Base-by-base conservation (phyloP, 2,888 invertebrate species). In the Leptinotarsa haldemani region DNA sequence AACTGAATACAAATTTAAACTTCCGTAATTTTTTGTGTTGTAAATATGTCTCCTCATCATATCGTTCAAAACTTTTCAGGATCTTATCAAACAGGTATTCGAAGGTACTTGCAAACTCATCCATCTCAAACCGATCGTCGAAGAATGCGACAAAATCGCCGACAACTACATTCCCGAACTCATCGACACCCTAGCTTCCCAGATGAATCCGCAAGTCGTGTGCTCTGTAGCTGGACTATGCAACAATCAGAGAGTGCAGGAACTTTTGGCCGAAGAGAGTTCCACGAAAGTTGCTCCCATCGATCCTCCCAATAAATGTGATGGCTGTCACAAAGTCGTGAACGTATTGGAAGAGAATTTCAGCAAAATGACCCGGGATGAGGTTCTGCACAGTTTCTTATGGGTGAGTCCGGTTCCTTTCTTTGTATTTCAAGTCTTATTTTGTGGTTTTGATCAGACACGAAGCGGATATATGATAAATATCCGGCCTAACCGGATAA, bases 151-250 rank as follows among this genome's bases (percentile, higher is more conserved):
- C 75, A 92, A 91, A 82, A 81, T 97, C 70, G 94, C 93, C 0
- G 96, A 97, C 85, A 91, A 96, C 82, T 96, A 95, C 85, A 93
- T 96, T 67, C 95, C 96, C 0, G 95, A 97, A 84, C 86, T 97
- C 71, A 92, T 97, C 47, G 97, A 97, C 84, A 94, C 95, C 0
- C 87, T 97, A 64, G 93, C 95, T 1, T 97, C 97, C 0, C 91
- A 97, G 88, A 97, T 97, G 97, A 94, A 97, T 88, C 96, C 97
- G 0, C 93, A 94, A 85, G 91, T 93, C 50, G 96, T 97, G 50
- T 97, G 96, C 86, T 92, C 94, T 0, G 94, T 96, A 15, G 95
- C 96, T 69, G 96, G 96, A 0, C 91, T 97, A 7, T 97, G 97
- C 82, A 96, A 97, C 85, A 96, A 91, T 83, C 92, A 89, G 5